Conservation (phyloP, 2,888 invertebrate species). For the Cheilosia scutellata region DNA sequence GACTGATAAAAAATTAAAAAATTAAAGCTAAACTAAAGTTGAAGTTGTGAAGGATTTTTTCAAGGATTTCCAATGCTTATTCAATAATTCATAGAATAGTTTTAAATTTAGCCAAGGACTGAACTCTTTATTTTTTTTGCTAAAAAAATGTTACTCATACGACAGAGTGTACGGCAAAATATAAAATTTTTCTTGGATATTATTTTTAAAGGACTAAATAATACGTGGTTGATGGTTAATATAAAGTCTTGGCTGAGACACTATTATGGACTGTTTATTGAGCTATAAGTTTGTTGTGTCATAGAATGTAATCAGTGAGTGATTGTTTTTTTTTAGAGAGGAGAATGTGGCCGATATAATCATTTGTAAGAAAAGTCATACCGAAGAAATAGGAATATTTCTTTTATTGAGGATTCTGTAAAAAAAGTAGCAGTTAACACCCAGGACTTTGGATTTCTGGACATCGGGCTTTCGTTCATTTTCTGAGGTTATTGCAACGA, state of each 20-base stretch:
- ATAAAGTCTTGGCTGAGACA: neutral
- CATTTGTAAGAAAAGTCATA: too few species aligned
- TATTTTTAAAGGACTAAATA: neutral
- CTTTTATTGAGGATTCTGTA: too few species aligned
- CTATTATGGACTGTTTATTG: neutral
- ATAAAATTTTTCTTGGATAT: neutral
- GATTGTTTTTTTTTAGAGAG: too few species aligned
- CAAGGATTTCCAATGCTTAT: slow-evolving; percentile 11
- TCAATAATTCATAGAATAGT: neutral
- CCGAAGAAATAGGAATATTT: too few species aligned
- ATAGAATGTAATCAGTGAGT: too few species aligned
- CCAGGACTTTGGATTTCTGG: too few species aligned
- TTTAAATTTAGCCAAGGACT: slow-evolving; percentile 27
- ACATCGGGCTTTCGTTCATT: too few species aligned
- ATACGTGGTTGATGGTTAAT: too few species aligned
- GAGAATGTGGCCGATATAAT: too few species aligned
- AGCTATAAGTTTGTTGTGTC: too few species aligned
- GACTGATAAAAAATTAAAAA: neutral
- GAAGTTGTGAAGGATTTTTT: slow-evolving; percentile 27
- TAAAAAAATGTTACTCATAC: slow-evolving; percentile 47
- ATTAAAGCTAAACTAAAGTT: slow-evolving; percentile 30
- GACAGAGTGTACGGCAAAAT: slow-evolving; percentile 9
- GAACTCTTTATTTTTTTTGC: neutral
- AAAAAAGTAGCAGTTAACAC: too few species aligned
- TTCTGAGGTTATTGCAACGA: too few species aligned